Evolutionary conservation across 2,888 invertebrate genomes (phyloP).

Genomic region (Leptinotarsa rubiginosa): DNA sequence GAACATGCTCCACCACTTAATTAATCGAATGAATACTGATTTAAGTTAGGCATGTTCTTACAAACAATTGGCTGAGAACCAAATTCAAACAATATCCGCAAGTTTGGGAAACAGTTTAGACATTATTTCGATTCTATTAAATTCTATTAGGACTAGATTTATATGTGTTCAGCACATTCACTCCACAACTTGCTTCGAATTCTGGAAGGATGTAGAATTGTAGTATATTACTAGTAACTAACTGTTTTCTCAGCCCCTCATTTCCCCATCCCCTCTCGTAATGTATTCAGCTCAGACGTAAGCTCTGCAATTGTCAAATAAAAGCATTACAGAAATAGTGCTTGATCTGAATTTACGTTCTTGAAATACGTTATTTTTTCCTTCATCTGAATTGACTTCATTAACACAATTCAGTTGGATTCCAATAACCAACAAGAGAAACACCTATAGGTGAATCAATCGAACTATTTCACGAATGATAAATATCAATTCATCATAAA

Average conservation of each 20-base stretch:
- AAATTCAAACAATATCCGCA: constrained; percentile 64
- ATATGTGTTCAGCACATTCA: constrained; percentile 52
- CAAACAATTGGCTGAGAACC: constrained; percentile 65
- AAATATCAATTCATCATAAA: no score
- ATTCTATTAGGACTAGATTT: constrained; percentile 65
- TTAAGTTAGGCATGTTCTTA: constrained; percentile 64
- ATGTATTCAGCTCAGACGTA: neutral
- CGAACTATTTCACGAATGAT: no score
- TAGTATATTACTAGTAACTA: constrained; percentile 31
- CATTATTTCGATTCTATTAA: constrained; percentile 65
- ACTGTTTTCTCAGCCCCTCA: constrained; percentile 25
- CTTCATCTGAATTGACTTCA: no score
- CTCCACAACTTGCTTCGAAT: constrained; percentile 36
- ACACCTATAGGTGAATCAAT: no score
- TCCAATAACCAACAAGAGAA: no score
- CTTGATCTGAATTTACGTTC: no score
- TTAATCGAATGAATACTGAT: constrained; percentile 65
- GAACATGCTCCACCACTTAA: constrained; percentile 49
- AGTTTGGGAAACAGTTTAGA: constrained; percentile 61
- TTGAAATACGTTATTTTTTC: no score
- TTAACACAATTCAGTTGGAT: no score
- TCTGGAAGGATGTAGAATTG: constrained; percentile 34
- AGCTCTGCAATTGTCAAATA: neutral
- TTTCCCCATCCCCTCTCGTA: constrained; percentile 9
- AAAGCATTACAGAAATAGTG: neutral